These are phyloP conservation scores for Heteromyza rotundicornis DNA, from an alignment of 2,888 invertebrate species.

Conservation along the genomic window DNA sequence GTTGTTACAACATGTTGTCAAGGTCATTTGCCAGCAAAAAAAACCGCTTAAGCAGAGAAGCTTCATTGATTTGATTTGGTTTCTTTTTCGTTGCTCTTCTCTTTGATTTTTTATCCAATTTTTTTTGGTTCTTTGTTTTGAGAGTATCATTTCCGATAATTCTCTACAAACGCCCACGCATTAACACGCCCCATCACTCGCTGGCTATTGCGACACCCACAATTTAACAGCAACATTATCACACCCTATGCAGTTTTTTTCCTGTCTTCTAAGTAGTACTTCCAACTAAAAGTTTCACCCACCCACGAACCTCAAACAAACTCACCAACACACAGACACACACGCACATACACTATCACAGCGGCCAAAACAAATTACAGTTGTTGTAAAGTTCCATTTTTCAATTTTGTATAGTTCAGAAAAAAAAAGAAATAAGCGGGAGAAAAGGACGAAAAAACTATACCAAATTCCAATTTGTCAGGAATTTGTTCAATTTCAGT, in stretches of 20 bases:
- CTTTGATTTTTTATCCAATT: not conserved
- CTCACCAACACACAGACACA: not conserved
- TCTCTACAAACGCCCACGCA: not conserved
- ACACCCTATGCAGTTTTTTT: not conserved
- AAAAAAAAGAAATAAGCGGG: constrained; percentile 36
- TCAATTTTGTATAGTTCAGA: constrained; percentile 39
- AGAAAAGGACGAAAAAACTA: constrained; percentile 41
- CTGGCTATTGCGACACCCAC: constrained; percentile 30
- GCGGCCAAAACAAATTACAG: constrained; percentile 47
- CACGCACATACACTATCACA: constrained; percentile 5
- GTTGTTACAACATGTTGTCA: not conserved
- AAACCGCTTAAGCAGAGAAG: not conserved
- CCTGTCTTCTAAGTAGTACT: not conserved
- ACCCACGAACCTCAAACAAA: not conserved
- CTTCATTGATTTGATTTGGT: not conserved
- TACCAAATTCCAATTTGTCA: constrained; percentile 60
- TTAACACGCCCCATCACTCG: constrained; percentile 3
- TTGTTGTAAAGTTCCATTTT: constrained; percentile 54
- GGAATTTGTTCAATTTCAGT: constrained; percentile 60
- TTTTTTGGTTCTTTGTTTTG: not conserved
- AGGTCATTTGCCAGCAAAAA: not conserved
- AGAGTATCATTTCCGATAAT: not conserved
- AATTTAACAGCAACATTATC: constrained; percentile 29
- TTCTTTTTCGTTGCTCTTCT: not conserved
- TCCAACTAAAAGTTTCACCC: not conserved